Evolutionary conservation across 2,888 invertebrate genomes (phyloP), one percentile per base, ranked within the genome.

Genomic region (Folsomia candida): DNA sequence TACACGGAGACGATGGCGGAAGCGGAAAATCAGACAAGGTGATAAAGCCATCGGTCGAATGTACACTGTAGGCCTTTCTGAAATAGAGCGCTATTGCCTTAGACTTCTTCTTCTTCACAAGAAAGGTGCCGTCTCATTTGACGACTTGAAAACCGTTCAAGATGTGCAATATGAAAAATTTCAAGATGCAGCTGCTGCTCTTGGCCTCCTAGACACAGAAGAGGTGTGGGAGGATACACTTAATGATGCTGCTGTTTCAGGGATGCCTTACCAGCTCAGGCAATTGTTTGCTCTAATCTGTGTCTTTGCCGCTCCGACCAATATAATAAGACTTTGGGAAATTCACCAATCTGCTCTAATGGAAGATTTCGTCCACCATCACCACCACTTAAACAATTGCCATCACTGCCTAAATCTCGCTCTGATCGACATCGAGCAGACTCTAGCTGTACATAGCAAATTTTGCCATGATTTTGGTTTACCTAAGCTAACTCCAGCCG

Each of bases 231-330:
- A 74, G 20, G 37, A 28, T 24, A 59, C 71, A 1, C n/a, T 81
- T 18, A 67, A 72, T 14, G 81, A 81, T 27, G 81, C 81, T 3
- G 51, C 57, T 1, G 24, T 14, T 9, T 70, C 51, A 25, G 58
- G 79, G 79, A 77, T 82, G 81, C 74, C 77, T 20, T 6, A 29
- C 58, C 71, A 79, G 68, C 62, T 81, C 47, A 60, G 81, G 69
- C 51, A 77, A 2, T 18, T 78, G 6, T 78, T 78, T 75, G 77
- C 76, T 14, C 61, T 70, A 29, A 76, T 80, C 28, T 76, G 78
- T 37, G 22, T 67, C 1, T 70, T 73, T 61, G 67, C 73, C 57
- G 69, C 78, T 47, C 76, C 80, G 1, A 24, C 68, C 1, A 63
- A 80, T 72, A 78, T 79, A 1, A 24, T 72, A 57, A 54, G 77